Evolutionary conservation across 1,140 invertebrate species (phyloP).

Genomic region (Diorhabda elongata): DNA sequence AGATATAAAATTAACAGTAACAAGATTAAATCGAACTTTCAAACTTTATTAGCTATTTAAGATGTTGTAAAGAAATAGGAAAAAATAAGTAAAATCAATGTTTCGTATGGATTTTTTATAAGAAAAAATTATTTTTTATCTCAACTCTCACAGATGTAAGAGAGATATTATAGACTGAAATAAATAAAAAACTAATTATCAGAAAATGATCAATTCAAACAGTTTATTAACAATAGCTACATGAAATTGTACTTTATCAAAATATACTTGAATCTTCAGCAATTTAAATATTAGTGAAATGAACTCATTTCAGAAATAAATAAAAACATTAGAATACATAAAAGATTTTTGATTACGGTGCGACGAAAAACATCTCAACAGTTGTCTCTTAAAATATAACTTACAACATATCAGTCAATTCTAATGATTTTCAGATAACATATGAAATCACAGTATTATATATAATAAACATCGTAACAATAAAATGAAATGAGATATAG

Average conservation of each 20-base stretch:
- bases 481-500: constrained; percentile 4
- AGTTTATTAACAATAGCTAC: constrained; percentile 20
- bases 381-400: constrained; percentile 12
- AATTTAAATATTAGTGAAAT: background rate
- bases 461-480: background rate
- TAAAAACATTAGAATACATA: constrained; percentile 9
- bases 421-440: constrained; percentile 21
- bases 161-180: too few species aligned
- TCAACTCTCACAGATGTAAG: too few species aligned
- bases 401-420: constrained; percentile 23
- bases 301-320: background rate
- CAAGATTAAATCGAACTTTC: too few species aligned
- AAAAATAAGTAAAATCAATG: too few species aligned
- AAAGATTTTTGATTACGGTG: background rate
- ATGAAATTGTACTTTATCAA: constrained; percentile 21
- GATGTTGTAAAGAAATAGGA: too few species aligned
- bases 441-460: constrained; percentile 25
- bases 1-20: too few species aligned
- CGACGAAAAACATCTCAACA: background rate
- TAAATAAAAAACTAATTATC: too few species aligned
- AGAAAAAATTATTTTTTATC: too few species aligned
- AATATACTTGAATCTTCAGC: constrained; percentile 12
- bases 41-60: too few species aligned
- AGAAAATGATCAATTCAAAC: constrained; percentile 12
- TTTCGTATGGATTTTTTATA: too few species aligned